Base-by-base conservation (phyloP, 2,888 invertebrate genomes). In the Sinotaia quadrata region DNA sequence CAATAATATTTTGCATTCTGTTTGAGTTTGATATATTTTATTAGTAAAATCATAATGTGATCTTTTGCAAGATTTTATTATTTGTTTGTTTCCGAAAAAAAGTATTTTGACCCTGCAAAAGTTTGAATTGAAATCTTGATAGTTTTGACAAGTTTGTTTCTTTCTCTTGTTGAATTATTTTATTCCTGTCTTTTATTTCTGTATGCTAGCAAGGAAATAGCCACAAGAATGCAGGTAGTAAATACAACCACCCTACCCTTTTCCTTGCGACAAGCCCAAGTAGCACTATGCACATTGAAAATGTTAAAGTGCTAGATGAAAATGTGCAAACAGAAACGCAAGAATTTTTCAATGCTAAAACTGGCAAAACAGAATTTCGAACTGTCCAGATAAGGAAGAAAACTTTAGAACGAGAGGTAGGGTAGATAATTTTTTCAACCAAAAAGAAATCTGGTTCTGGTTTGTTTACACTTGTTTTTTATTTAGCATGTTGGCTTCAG, bases 351-450 rank as follows among this genome's bases (percentile, higher is more conserved):
- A 82, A 84, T 57, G 78, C 81, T 58, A 71, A 70, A 60, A 81
- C 81, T 10, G 83, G 83, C 52, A 80, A 82, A 75, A 76, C 73
- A 8, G 74, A 71, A 12, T 75, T 84, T 57, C 76, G 79, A 71
- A 81, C 80, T 4, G 67, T 81, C 44, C 76, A 82, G 74, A 70
- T 81, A 67, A 71, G 79, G 33, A 80, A 82, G 62, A 82, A 81
- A 79, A 78, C 78, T 41, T 70, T 84, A 29, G 82, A 84, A 69
- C 80, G 81, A 54, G 82, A 84, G 83, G 83, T 84, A 81, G 59
- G 67, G 37, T 21, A 33, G 33, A n/a, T n/a, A n/a, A n/a, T n/a
- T n/a, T n/a, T n/a, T n/a, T n/a, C n/a, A n/a, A n/a, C n/a, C n/a
- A n/a, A n/a, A n/a, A n/a, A n/a, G n/a, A n/a, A n/a, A n/a, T n/a